These are phyloP conservation scores for Frieseomelitta varia DNA, from an alignment of 1,140 invertebrate species.

Conservation along the genomic window DNA sequence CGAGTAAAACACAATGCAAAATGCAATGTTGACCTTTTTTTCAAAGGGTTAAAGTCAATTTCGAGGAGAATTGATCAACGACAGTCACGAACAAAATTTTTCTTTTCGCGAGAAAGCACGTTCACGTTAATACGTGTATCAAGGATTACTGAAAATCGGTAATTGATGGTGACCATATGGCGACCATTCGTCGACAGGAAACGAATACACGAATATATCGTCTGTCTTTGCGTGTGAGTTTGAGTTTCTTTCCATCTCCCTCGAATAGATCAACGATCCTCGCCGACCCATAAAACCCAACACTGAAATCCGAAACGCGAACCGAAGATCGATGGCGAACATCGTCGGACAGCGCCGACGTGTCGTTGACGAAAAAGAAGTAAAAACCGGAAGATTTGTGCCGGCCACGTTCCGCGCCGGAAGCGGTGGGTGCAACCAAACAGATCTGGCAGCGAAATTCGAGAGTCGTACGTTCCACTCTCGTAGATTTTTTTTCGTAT, in stretches of 20 bases:
- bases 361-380: conserved; percentile 38
- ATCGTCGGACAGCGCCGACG: conserved; percentile 10
- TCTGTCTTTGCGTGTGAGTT: conserved; percentile 6
- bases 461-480: conserved; percentile 48
- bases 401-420: conserved; percentile 38
- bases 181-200: conserved; percentile 13
- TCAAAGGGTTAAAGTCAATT: too few relatives aligned
- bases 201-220: not conserved
- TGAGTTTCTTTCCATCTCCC: conserved; percentile 46
- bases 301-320: conserved; percentile 55
- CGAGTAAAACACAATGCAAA: too few relatives aligned
- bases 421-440: conserved; percentile 52
- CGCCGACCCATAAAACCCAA: conserved; percentile 48
- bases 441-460: conserved; percentile 53
- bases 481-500: conserved; percentile 18
- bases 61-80: too few relatives aligned
- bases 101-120: too few relatives aligned
- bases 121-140: not conserved
- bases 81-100: too few relatives aligned
- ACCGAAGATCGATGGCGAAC: conserved; percentile 55
- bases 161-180: conserved; percentile 33
- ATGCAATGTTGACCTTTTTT: too few relatives aligned
- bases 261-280: conserved; percentile 6
- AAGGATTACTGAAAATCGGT: not conserved
- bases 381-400: conserved; percentile 33